These are phyloP conservation scores for Lissocephala sabroskyi DNA, from an alignment of 2,888 invertebrate genomes.

Conservation along the genomic window DNA sequence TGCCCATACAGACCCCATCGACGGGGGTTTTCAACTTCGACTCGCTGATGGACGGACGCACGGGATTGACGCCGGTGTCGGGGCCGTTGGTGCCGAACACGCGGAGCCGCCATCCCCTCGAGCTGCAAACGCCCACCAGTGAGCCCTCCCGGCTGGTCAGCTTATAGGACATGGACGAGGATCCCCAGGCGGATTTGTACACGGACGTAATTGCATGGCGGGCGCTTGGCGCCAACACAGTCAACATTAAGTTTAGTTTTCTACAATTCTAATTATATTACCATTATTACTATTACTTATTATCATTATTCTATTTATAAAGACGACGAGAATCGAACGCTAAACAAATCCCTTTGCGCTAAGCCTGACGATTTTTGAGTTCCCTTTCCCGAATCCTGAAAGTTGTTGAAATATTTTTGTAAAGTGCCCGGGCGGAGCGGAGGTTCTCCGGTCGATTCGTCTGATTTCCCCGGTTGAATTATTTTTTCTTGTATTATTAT, in stretches of 20 bases:
- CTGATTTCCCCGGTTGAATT: no score
- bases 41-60: conserved; percentile 93
- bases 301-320: conserved; percentile 47
- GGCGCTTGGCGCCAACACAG: conserved; percentile 28
- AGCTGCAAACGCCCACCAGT: conserved; percentile 82
- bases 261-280: conserved; percentile 6
- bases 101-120: conserved; percentile 81
- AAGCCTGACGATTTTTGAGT: no score
- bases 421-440: conserved; percentile 21
- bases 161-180: conserved; percentile 78
- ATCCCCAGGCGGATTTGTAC: not conserved
- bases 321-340: not conserved
- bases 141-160: conserved; percentile 85
- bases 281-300: conserved; percentile 27
- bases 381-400: no score
- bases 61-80: conserved; percentile 90
- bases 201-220: no score
- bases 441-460: conserved; percentile 40
- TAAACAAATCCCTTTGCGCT: no score
- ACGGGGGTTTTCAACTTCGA: conserved; percentile 93
- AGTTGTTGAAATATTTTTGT: no score
- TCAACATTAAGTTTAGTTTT: conserved; percentile 50
- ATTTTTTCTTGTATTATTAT: conserved; percentile 54
- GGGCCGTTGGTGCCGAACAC: conserved; percentile 80
- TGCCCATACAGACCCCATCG: conserved; percentile 90